These are phyloP conservation scores for Melitaea athalia DNA, from an alignment of 2,888 invertebrate species.

Conservation along the genomic window DNA sequence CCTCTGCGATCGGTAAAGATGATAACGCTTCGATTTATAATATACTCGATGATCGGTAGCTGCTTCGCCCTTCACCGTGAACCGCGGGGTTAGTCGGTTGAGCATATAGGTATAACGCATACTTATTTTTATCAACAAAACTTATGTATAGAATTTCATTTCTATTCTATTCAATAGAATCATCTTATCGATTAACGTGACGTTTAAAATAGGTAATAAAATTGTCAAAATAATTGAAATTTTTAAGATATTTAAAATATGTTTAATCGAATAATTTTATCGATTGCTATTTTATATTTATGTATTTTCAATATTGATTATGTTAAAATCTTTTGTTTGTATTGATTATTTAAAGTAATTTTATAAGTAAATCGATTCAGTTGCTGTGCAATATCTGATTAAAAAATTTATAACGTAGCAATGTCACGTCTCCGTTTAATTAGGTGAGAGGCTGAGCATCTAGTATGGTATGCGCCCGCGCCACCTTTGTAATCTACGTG, in stretches of 20 bases:
- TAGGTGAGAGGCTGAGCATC: conserved; percentile 62
- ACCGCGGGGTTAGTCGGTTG: conserved; percentile 8
- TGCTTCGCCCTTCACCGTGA: conserved; percentile 62
- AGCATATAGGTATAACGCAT: background rate
- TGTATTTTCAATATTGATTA: conserved; percentile 9
- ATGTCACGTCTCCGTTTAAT: conserved; percentile 75
- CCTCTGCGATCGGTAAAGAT: conserved; percentile 75
- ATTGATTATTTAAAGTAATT: conserved; percentile 55
- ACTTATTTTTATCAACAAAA: background rate
- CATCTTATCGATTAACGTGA: too few relatives aligned
- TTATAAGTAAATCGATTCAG: conserved; percentile 33
- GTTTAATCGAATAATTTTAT: background rate
- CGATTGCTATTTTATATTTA: background rate
- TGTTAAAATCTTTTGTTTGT: conserved; percentile 46
- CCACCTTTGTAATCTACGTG: conserved; percentile 57
- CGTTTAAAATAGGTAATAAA: too few relatives aligned
- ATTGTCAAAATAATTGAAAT: too few relatives aligned
- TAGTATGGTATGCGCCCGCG: conserved; percentile 57
- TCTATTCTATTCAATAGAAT: background rate
- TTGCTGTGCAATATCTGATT: conserved; percentile 56
- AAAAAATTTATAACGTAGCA: conserved; percentile 71
- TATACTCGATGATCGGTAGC: conserved; percentile 77
- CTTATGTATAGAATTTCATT: background rate
- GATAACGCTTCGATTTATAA: conserved; percentile 80
- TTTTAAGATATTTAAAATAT: background rate